Percentiles rank a stretch among this genome's conserved stretches.
Conservation (phyloP, 2,797 vertebrate genomes). For the Semotilus atromaculatus region DNA sequence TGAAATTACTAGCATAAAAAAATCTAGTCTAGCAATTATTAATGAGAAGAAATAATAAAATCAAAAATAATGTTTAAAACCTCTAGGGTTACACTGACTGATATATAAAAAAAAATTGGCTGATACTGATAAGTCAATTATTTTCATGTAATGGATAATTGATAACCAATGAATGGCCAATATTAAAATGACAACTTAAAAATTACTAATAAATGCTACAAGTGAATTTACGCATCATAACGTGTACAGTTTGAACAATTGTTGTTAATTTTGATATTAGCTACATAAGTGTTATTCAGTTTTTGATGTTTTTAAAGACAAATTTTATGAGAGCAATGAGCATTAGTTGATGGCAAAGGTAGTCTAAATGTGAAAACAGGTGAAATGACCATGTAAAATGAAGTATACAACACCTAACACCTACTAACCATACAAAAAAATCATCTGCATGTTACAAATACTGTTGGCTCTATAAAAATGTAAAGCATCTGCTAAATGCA, state of each 20-base stretch:
- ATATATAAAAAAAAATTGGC: not conserved
- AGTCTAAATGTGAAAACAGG: not conserved
- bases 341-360: not conserved
- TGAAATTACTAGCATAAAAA: not conserved
- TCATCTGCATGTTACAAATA: not conserved
- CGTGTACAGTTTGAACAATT: not conserved
- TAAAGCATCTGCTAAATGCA: not conserved
- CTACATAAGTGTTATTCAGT: not conserved
- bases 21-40: too few species aligned
- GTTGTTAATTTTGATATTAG: not conserved
- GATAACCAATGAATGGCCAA: not conserved
- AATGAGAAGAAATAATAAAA: not conserved
- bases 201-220: not conserved
- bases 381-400: not conserved
- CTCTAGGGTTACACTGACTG: not conserved
- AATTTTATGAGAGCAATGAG: not conserved
- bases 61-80: not conserved
- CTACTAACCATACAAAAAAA: not conserved
- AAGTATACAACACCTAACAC: not conserved
- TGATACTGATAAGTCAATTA: not conserved
- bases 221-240: not conserved
- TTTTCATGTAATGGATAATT: not conserved
- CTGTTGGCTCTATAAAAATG: not conserved
- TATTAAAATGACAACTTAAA: not conserved
- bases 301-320: not conserved